Base-by-base conservation (phyloP, 2,113 vertebrate species). In the Laterallus jamaicensis region DNA sequence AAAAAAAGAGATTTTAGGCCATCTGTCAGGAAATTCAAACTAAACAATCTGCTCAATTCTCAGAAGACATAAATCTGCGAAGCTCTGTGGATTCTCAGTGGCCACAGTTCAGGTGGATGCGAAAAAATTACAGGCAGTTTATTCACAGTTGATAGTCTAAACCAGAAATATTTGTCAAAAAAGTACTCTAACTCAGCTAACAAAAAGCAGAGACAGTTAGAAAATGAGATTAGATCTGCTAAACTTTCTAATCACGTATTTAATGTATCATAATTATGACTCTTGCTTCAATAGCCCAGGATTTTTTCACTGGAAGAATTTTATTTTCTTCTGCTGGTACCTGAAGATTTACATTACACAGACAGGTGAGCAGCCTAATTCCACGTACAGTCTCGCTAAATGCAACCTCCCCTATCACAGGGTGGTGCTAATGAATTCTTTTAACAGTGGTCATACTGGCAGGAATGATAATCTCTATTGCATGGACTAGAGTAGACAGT, bases 21-120 rank as follows among this genome's bases (percentile, higher is more conserved):
- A 91, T 96, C 89, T 94, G 75, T 95, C 70, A 83, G 92, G 82
- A 95, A 93, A 80, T 25, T 63, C 59, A 82, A 74, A 58, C 86
- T 73, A 92, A 91, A 77, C 78, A 91, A 62, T 88, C 67, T 80
- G 68, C 25, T 82, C 42, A 75, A 0, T 70, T 90, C 37, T 70
- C 68, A 86, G 25, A 25, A 90, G 35, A 80, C 2, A 2, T 35
- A 77, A 82, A 91, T 79, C 50, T 76, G 55, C 62, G 40, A 87
- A 83, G n/a, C 37, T 62, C 29, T 83, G 68, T 55, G 64, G 71
- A 81, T 90, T 95, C 20, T 76, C 13, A 85, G 82, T 90, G 59
- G 26, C 59, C 75, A 63, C 4, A 66, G 15, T 62, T 86, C 20
- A 66, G 40, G 76, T 54, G 28, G 42, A 31, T 37, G 15, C 1